Percentiles rank a stretch among this genome's conserved stretches.
Conservation (phyloP, 1,140 invertebrate species). For the Cydia fagiglandana region DNA sequence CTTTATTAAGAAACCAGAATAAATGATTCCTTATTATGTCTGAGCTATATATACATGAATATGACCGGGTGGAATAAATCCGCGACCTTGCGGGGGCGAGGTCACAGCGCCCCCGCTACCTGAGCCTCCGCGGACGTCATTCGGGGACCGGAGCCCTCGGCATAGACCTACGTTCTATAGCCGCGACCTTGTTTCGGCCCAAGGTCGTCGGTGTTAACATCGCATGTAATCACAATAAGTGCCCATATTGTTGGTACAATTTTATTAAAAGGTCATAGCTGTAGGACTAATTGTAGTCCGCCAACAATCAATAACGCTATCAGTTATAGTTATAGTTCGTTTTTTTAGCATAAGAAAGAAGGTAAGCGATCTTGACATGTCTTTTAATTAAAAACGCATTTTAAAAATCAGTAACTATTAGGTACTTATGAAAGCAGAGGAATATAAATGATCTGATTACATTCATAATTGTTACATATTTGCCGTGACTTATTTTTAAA, state of each 20-base stretch:
- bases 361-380: too few relatives aligned
- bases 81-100: slow-evolving; percentile 71
- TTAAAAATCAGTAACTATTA: too few relatives aligned
- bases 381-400: too few relatives aligned
- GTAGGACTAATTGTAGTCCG: slow-evolving; percentile 1
- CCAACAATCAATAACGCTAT: background rate
- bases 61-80: slow-evolving; percentile 61
- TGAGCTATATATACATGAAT: slow-evolving; percentile 52
- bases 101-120: slow-evolving; percentile 57
- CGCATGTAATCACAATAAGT: slow-evolving; percentile 31
- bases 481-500: too few relatives aligned
- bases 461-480: too few relatives aligned
- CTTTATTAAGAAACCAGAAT: slow-evolving; percentile 39
- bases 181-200: slow-evolving; percentile 35
- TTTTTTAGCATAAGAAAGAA: too few relatives aligned
- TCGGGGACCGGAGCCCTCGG: slow-evolving; percentile 36
- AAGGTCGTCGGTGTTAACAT: slow-evolving; percentile 35
- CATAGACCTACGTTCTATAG: slow-evolving; percentile 36
- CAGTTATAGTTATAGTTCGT: too few relatives aligned
- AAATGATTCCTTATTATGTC: slow-evolving; percentile 55
- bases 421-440: too few relatives aligned
- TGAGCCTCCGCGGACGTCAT: slow-evolving; percentile 62
- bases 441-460: too few relatives aligned
- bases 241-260: slow-evolving; percentile 19
- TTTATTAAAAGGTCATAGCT: slow-evolving; percentile 9